A percentile compares a stretch with the other conserved stretches of the same genome.
Conservation (phyloP, 37 sponge, comb jelly and placozoan genomes). For the Amphimedon queenslandica region DNA sequence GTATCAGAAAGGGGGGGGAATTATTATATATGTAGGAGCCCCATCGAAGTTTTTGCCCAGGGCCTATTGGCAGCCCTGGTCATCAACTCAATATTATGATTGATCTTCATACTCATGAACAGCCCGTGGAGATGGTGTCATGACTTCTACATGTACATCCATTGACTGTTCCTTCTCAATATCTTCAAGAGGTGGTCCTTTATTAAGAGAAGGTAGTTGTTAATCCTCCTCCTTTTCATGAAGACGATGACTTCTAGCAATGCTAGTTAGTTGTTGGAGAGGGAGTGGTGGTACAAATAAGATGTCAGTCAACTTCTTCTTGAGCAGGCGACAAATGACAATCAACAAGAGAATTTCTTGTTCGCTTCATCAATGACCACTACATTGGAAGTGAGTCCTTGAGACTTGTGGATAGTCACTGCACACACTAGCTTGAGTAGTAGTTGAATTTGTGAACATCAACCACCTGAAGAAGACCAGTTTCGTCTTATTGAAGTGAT, state of each 20-base stretch:
- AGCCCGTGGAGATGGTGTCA: no score
- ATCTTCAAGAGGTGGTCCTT: no score
- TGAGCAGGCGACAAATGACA: constrained; percentile 45
- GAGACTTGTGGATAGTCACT: constrained; percentile 46
- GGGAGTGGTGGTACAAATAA: constrained; percentile 17
- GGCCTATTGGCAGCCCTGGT: no score
- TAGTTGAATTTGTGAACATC: constrained; percentile 8
- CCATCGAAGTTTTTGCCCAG: no score
- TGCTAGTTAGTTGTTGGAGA: constrained; percentile 7
- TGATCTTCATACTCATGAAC: no score
- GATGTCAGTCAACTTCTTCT: constrained; percentile 19
- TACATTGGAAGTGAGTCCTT: constrained; percentile 33
- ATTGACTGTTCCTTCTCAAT: no score
- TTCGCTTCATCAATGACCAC: constrained; percentile 36
- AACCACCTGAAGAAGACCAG: background rate
- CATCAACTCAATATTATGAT: no score
- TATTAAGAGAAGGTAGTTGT: background rate
- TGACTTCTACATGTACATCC: no score
- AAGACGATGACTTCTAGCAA: constrained; percentile 12
- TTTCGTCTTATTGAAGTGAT: constrained; percentile 5
- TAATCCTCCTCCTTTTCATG: constrained; percentile 14
- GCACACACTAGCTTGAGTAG: constrained; percentile 23
- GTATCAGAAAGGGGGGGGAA: no score
- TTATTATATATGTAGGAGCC: no score
- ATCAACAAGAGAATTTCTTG: constrained; percentile 37